Base-by-base conservation (phyloP, 37 sponge, comb jelly and placozoan genomes). In the Amphimedon queenslandica region DNA sequence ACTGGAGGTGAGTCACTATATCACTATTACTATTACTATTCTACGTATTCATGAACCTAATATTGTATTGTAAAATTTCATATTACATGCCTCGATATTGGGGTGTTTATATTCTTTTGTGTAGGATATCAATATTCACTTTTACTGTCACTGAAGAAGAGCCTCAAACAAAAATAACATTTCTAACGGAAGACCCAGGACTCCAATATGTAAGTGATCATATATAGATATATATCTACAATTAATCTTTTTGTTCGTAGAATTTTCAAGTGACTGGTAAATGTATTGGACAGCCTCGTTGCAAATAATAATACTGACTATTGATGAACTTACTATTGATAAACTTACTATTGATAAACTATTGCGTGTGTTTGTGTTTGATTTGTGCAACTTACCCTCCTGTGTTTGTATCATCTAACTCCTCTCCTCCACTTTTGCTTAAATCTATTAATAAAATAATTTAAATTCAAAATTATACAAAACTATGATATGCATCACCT, bases 201-300 rank as follows among this genome's bases (percentile, higher is more conserved):
- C 67, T 77, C 3, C 77, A 77, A 55, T 77, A 77, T 67, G 77
- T 77, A 67, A 34, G 77, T 69, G 1, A 4, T 8, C 38, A 2
- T 53, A 8, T 25, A 0, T 47, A 8, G 13, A 8, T 47, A 18
- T 13, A 47, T 18, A 47, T 47, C n/a, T n/a, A n/a, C n/a, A n/a
- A n/a, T n/a, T n/a, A n/a, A n/a, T n/a, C n/a, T n/a, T n/a, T n/a
- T 18, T 47, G 53, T 29, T 11, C 4, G 4, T 66, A 77, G 77
- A 77, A 77, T 21, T 77, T 77, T 66, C 47, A 51, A 30, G 77
- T 77, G 51, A 66, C 47, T 32, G 77, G 77, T 24, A 77, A 66
- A 30, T 77, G 77, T 57, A 65, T 77, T 47, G 77, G 77, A 27
- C 77, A 77, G 53, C 53, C 53, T 18, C 13, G 13, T 47, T 47